These are phyloP conservation scores for Luscinia megarhynchos DNA, from an alignment of 2,797 vertebrate species.

Conservation along the genomic window DNA sequence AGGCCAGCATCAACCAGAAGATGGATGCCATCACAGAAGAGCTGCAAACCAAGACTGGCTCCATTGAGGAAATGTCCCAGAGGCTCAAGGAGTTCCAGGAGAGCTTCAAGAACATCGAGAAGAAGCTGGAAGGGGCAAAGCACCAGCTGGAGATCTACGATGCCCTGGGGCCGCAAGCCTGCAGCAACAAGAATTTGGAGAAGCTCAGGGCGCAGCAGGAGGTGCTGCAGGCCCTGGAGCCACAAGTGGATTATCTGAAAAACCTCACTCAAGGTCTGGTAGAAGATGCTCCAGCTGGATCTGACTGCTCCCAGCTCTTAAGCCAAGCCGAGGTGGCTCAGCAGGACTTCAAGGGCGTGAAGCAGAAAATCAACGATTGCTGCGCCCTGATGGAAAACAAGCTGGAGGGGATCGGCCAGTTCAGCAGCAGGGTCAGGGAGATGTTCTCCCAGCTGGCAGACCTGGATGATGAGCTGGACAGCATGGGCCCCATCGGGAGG, in stretches of 20 bases:
- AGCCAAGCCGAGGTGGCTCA: conserved; percentile 84
- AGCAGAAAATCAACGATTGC: conserved; percentile 87
- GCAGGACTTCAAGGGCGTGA: conserved; percentile 84
- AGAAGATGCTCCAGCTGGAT: conserved; percentile 88
- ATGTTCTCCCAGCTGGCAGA: conserved; percentile 94
- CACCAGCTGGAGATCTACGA: conserved; percentile 97
- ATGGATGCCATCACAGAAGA: conserved; percentile 88
- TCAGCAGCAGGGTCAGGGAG: conserved; percentile 89
- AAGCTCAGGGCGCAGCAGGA: conserved; percentile 91
- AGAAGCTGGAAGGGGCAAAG: conserved; percentile 91
- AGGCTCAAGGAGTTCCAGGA: conserved; percentile 96
- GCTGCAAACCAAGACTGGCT: conserved; percentile 84
- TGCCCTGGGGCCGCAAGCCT: conserved; percentile 92
- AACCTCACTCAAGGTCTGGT: conserved; percentile 90
- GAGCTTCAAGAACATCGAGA: conserved; percentile 89
- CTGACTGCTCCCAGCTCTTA: conserved; percentile 85
- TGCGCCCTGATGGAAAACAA: conserved; percentile 90
- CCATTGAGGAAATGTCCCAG: conserved; percentile 91
- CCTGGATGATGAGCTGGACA: conserved; percentile 94
- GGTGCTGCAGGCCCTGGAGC: conserved; percentile 85
- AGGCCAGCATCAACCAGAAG: conserved; percentile 88
- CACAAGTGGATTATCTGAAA: conserved; percentile 91
- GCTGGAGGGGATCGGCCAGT: conserved; percentile 92
- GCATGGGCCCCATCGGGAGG: conserved; percentile 90
- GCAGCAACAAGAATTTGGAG: conserved; percentile 95